phyloP scores from a whole-genome alignment of 2,113 vertebrate genomes.

The Plectropomus leopardus region DNA sequence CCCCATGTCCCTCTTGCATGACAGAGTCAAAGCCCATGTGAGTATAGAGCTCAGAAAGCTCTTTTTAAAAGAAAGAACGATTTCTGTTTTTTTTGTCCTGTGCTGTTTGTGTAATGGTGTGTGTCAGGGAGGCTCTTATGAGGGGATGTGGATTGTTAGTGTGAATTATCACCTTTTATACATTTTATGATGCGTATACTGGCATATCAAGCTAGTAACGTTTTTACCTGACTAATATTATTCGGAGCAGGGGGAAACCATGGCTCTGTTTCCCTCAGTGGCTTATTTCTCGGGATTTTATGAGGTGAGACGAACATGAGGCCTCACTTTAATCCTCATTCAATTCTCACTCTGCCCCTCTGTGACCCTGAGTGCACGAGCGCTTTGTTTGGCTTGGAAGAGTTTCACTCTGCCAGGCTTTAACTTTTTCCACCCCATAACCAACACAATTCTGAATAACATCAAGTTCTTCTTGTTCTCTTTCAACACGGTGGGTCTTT shows the following conservation, averaged over 20 bases:
- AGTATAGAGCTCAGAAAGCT: slow-evolving; percentile 72
- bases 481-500: slow-evolving; percentile 37
- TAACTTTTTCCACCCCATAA: slow-evolving; percentile 10
- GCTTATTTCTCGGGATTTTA: slow-evolving; percentile 31
- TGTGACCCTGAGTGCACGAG: slow-evolving; percentile 15
- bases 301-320: slow-evolving; percentile 36
- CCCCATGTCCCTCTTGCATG: slow-evolving; percentile 95
- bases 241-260: background rate
- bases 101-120: background rate
- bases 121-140: background rate
- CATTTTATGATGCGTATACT: background rate
- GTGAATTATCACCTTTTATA: background rate
- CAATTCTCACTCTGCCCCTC: slow-evolving; percentile 8
- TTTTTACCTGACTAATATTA: background rate
- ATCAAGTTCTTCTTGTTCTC: slow-evolving; percentile 51
- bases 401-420: slow-evolving; percentile 23
- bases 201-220: background rate
- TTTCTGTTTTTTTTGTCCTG: background rate
- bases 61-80: background rate
- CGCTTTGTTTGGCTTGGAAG: slow-evolving; percentile 5
- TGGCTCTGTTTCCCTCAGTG: slow-evolving; percentile 17
- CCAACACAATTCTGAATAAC: slow-evolving; percentile 36
- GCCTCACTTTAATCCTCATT: slow-evolving; percentile 38
- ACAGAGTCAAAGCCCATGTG: slow-evolving; percentile 93
- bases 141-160: background rate